These are phyloP conservation scores for Rhagoletis zephyria DNA, from an alignment of 1,140 invertebrate species.

Conservation along the genomic window DNA sequence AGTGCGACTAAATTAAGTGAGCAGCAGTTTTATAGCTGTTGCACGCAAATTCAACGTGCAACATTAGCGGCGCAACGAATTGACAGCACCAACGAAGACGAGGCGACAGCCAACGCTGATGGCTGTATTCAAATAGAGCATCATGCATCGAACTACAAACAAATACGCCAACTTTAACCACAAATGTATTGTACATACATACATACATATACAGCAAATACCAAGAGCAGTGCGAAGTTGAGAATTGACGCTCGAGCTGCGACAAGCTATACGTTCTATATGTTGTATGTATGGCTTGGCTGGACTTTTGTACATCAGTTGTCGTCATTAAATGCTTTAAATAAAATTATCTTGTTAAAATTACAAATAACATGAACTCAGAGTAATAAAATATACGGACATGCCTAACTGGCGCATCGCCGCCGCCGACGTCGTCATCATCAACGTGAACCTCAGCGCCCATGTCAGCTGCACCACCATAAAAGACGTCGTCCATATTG, in stretches of 20 bases:
- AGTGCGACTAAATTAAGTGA: constrained; percentile 61
- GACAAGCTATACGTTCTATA: background rate
- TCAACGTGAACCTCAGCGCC: background rate
- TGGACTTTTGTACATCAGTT: constrained; percentile 50
- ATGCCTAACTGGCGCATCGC: constrained; percentile 25
- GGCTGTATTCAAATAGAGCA: background rate
- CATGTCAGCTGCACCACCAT: background rate
- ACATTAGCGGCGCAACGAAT: constrained; percentile 17
- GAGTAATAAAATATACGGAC: constrained; percentile 69
- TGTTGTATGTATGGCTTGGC: background rate
- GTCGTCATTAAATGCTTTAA: constrained; percentile 71
- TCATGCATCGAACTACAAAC: background rate
- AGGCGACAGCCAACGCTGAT: background rate
- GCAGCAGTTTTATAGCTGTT: constrained; percentile 55
- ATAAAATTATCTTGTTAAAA: constrained; percentile 74
- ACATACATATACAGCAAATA: background rate
- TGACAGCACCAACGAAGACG: constrained; percentile 27
- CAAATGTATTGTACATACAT: background rate
- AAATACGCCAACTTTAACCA: background rate
- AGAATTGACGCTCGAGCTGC: background rate
- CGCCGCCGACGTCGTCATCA: background rate
- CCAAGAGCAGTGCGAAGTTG: background rate
- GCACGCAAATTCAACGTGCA: constrained; percentile 51
- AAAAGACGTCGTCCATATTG: constrained; percentile 21
- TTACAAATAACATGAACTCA: constrained; percentile 73